These are phyloP conservation scores for Strongylocentrotus purpuratus DNA, from an alignment of 35 echinoderm and acorn worm species.

Conservation along the genomic window DNA sequence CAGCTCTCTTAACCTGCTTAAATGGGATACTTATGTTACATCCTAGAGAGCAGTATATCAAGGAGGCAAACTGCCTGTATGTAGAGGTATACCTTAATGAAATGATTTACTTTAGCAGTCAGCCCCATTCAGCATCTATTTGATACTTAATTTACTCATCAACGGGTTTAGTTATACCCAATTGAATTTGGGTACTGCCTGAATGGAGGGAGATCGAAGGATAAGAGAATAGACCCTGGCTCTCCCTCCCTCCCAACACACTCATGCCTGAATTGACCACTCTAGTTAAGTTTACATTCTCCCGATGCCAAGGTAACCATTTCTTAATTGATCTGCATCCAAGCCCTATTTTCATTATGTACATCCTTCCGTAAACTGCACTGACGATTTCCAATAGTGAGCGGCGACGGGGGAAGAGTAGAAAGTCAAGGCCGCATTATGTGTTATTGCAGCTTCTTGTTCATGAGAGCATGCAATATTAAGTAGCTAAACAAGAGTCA, in stretches of 20 bases:
- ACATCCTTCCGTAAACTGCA: constrained; percentile 25
- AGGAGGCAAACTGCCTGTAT: neutral
- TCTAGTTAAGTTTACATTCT: constrained; percentile 21
- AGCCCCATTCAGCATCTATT: neutral
- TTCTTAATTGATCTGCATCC: constrained; percentile 33
- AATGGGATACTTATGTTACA: neutral
- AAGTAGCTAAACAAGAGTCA: constrained; percentile 21
- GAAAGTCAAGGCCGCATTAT: constrained; percentile 22
- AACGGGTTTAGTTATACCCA: neutral
- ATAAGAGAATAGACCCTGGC: neutral
- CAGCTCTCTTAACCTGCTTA: neutral
- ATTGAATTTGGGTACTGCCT: neutral
- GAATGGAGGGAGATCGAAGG: neutral
- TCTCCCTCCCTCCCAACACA: neutral
- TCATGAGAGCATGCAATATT: constrained; percentile 10
- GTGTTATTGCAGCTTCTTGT: constrained; percentile 23
- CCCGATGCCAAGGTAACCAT: constrained; percentile 28
- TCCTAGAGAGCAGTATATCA: neutral
- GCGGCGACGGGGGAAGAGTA: neutral
- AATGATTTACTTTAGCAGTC: neutral
- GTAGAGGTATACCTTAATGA: neutral
- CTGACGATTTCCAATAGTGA: constrained; percentile 18
- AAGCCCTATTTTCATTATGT: constrained; percentile 40
- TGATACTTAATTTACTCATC: neutral
- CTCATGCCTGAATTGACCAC: neutral